phyloP scores from a whole-genome alignment of 2,113 vertebrate species.

The Vidua macroura region DNA sequence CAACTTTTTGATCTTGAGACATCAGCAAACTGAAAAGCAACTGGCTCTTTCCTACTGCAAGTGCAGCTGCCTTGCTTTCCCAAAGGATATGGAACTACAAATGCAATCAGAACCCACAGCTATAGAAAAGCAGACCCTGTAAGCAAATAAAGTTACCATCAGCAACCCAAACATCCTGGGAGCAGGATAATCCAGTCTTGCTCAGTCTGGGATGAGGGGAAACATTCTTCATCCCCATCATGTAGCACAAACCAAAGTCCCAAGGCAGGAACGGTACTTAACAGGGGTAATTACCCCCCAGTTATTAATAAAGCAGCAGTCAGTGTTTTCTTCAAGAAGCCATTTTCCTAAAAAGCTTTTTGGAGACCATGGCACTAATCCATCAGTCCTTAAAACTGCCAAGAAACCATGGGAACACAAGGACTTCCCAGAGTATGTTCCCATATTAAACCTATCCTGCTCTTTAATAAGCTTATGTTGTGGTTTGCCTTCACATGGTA shows the following conservation, averaged over 20 bases:
- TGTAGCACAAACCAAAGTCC: fast-evolving
- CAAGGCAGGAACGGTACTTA: background rate
- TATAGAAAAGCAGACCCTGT: background rate
- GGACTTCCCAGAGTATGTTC: background rate
- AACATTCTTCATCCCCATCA: background rate
- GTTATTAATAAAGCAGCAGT: background rate
- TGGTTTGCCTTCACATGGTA: background rate
- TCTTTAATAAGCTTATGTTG: background rate
- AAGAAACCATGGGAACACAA: background rate
- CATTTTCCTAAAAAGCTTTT: background rate
- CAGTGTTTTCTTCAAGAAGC: background rate
- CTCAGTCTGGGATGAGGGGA: background rate
- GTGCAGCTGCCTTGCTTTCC: background rate
- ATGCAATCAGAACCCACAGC: background rate
- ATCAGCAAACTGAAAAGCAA: background rate
- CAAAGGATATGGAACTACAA: background rate
- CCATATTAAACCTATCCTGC: background rate
- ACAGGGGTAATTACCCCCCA: fast-evolving
- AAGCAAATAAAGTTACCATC: background rate
- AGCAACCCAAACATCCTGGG: background rate
- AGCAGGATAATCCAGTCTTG: background rate
- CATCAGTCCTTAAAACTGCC: background rate
- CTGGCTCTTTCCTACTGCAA: background rate
- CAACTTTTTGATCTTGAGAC: background rate
- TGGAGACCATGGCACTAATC: background rate